These are phyloP conservation scores for Urocynchramus pylzowi DNA, from an alignment of 2,113 vertebrate genomes.

Conservation along the genomic window DNA sequence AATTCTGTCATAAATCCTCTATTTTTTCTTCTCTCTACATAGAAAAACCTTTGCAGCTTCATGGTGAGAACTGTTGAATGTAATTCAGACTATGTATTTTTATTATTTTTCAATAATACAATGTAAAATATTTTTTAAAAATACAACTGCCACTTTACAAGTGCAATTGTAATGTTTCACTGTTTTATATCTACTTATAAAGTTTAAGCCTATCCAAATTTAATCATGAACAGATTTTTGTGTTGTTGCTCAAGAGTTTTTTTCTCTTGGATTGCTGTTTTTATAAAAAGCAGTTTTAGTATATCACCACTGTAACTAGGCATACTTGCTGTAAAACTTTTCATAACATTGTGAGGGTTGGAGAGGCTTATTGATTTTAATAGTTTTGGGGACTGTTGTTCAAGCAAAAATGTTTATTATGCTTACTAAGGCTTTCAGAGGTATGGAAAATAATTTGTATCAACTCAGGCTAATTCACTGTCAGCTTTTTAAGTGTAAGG, in stretches of 20 bases:
- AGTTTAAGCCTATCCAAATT: not conserved
- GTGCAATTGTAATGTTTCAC: not conserved
- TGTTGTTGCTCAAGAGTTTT: not conserved
- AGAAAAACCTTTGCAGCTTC: not conserved
- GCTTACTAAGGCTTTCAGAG: not conserved
- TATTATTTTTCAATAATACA: not conserved
- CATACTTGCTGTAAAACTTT: not conserved
- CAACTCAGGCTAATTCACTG: not conserved
- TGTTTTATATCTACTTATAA: not conserved
- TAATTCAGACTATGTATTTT: not conserved
- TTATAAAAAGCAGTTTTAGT: not conserved
- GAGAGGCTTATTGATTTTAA: not conserved
- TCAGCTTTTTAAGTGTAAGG: not conserved
- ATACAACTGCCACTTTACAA: not conserved
- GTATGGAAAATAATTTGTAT: not conserved
- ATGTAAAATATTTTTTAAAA: not conserved
- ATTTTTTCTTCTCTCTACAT: not conserved
- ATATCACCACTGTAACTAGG: rapidly evolving
- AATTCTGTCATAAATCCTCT: not conserved
- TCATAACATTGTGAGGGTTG: not conserved
- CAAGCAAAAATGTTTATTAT: not conserved
- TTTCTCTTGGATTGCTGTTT: not conserved
- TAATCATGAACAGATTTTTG: not conserved
- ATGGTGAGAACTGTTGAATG: not conserved
- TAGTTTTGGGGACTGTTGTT: not conserved